A percentile compares a stretch with the other conserved stretches of the same genome.
These are phyloP conservation scores for Leucozona laternaria DNA, from an alignment of 2,888 invertebrate species.

Conservation along the genomic window DNA sequence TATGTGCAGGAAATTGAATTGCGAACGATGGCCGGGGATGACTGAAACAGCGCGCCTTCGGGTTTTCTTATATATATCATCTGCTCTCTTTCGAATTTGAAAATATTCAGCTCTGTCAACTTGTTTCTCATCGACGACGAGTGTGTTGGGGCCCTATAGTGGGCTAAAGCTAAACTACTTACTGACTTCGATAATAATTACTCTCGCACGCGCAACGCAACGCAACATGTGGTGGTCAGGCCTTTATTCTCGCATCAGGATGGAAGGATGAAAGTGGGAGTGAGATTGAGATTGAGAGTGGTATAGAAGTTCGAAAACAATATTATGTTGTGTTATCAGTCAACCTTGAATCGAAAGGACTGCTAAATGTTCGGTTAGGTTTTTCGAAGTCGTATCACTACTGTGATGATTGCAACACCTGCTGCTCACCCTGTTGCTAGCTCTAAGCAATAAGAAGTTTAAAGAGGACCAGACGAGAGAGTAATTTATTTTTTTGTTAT, in stretches of 20 bases:
- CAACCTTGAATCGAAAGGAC: conserved; percentile 71
- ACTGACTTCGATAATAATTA: background rate
- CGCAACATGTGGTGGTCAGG: conserved; percentile 68
- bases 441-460: conserved; percentile 15
- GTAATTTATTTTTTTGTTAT: background rate
- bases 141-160: background rate
- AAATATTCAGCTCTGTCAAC: background rate
- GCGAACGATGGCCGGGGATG: conserved; percentile 69
- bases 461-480: conserved; percentile 41
- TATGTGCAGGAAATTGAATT: conserved; percentile 46
- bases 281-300: background rate
- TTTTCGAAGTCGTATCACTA: conserved; percentile 30
- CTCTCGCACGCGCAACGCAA: conserved; percentile 47
- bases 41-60: conserved; percentile 73
- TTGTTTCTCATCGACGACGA: conserved; percentile 12
- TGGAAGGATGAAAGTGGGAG: background rate
- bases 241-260: background rate
- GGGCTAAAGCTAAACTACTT: background rate
- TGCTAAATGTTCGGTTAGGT: conserved; percentile 3
- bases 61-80: conserved; percentile 57
- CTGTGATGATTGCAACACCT: conserved; percentile 57
- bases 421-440: conserved; percentile 54
- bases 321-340: conserved; percentile 54
- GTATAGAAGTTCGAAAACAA: conserved; percentile 48
- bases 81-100: conserved; percentile 52